These are phyloP conservation scores for Myotis lucifugus DNA, from an alignment of 2,113 vertebrate species.

Conservation along the genomic window DNA sequence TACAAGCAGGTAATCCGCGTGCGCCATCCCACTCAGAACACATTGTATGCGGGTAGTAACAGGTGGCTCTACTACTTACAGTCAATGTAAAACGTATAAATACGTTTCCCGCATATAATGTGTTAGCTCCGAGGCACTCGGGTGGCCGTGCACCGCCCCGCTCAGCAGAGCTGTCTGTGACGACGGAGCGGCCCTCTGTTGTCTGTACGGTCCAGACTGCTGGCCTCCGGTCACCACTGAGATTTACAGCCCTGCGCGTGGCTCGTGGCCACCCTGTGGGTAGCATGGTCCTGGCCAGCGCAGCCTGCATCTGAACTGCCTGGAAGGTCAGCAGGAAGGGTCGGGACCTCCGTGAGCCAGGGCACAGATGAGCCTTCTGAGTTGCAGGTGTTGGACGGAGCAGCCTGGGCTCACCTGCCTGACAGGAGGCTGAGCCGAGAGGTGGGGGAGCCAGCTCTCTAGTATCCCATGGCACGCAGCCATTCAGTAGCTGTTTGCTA, in stretches of 20 bases:
- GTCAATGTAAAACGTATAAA: no score
- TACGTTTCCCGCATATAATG: no score
- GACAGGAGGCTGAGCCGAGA: not conserved
- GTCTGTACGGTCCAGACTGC: not conserved
- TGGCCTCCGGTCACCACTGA: not conserved
- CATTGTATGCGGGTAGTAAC: no score
- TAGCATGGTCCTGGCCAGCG: not conserved
- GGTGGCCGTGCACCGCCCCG: not conserved
- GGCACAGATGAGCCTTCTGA: not conserved
- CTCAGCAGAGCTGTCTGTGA: not conserved
- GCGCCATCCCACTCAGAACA: not conserved
- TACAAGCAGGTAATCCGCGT: rapidly evolving
- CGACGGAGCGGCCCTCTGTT: not conserved
- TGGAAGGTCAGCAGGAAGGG: not conserved
- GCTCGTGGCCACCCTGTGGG: not conserved
- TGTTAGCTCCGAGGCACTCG: rapidly evolving
- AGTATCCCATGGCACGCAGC: no score
- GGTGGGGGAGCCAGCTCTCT: not conserved
- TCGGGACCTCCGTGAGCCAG: not conserved
- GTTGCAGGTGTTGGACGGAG: not conserved
- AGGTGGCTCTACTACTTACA: no score
- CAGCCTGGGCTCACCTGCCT: no score
- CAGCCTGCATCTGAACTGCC: not conserved
- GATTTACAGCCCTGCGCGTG: rapidly evolving
- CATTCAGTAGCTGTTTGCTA: no score